Percentiles rank a stretch among this genome's conserved stretches.
Conservation (phyloP, 2,888 invertebrate species). For the Zele albiditarsus region DNA sequence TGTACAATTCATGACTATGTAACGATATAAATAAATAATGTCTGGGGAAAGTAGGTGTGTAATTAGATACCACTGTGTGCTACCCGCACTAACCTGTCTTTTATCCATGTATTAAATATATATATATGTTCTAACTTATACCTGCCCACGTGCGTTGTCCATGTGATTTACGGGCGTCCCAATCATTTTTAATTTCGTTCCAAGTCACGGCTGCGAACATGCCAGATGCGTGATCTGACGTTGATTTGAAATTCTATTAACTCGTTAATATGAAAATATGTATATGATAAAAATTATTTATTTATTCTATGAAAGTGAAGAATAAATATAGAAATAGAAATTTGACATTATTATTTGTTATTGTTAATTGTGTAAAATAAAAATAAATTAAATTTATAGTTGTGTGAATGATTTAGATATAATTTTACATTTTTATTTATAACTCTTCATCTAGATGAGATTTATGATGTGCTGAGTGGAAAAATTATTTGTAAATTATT, state of each 20-base stretch:
- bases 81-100: conserved; percentile 36
- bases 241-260: conserved; percentile 39
- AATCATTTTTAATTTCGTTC: conserved; percentile 36
- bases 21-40: conserved; percentile 53
- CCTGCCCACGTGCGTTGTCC: conserved; percentile 20
- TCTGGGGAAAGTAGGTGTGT: conserved; percentile 48
- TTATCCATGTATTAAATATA: conserved; percentile 5
- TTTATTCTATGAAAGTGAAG: background rate
- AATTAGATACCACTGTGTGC: conserved; percentile 43
- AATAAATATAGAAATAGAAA: background rate
- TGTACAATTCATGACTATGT: conserved; percentile 20
- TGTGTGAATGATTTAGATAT: no score
- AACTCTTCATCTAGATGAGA: no score
- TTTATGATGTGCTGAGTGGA: no score
- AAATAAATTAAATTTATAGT: no score
- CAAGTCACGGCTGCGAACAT: conserved; percentile 25
- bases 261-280: conserved; percentile 15
- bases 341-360: background rate
- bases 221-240: conserved; percentile 30
- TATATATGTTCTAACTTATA: conserved; percentile 1
- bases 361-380: no score
- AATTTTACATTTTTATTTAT: no score
- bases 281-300: conserved; percentile 2
- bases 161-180: conserved; percentile 33
- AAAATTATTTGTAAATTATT: no score